Base-by-base conservation (phyloP, 1,140 invertebrate genomes). In the Formica exsecta region DNA sequence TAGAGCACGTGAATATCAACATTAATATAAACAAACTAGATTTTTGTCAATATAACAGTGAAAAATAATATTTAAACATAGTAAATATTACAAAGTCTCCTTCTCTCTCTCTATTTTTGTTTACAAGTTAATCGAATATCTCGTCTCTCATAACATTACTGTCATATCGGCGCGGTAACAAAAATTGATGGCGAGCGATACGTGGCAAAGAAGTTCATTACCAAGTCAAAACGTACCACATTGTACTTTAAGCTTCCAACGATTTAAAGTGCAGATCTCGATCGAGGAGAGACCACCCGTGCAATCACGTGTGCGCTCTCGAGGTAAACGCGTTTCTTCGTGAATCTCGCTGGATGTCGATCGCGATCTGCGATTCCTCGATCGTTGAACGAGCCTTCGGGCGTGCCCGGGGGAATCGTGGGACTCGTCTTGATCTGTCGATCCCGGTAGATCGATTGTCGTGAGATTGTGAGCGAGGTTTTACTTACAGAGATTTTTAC, bases 221-320 rank as follows among this genome's bases (percentile, higher is more conserved):
- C 16, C 71, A 75, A 87, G 70, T 87, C 70, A 66, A 84, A 83
- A 68, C 54, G 59, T 57, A 32, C 8, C 41, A 62, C 36, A 41
- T 75, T 29, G 32, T 70, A 66, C 59, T 54, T 85, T 44, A 25
- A 44, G 29, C 36, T 84, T 66, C 41, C 80, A 85, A 51, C 73
- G 73, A 89, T 85, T 64, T 70, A 32, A 70, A 80, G 70, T 3
- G 44, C 19, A 74, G 68, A 73, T 73, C 79, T 73, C 66, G 79
- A 83, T 83, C 51, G 68, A 32, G n/a, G 79, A 74, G 68, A 73
- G 86, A 89, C 86, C 86, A 85, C 73, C 86, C 80, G 86, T 84
- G 38, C 71, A 76, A 76, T 74, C 65, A 70, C 62, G 62, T 76
- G 61, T 51, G 74, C 79, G 32, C 66, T 83, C 79, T 83, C 41